These are phyloP conservation scores for Carposina sasakii DNA, from an alignment of 1,140 invertebrate genomes.

Conservation along the genomic window DNA sequence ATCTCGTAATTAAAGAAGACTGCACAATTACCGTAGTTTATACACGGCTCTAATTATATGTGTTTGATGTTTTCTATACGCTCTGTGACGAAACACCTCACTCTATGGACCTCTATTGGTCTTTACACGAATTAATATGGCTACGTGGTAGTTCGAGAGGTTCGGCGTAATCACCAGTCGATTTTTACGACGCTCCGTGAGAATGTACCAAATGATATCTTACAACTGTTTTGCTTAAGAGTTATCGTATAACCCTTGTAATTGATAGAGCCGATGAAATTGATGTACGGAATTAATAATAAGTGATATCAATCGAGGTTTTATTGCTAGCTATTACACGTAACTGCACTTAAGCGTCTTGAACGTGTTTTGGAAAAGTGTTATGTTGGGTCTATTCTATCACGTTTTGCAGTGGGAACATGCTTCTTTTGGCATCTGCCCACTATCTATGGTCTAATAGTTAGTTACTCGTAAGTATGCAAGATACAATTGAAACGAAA, in stretches of 20 bases:
- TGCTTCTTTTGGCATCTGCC: too few species aligned
- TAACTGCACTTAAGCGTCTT: too few species aligned
- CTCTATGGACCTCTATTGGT: slow-evolving; percentile 50
- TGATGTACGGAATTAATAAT: slow-evolving; percentile 16
- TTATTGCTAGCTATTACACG: too few species aligned
- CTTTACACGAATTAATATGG: slow-evolving; percentile 71
- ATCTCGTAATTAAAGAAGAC: slow-evolving; percentile 66
- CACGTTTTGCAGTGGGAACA: too few species aligned
- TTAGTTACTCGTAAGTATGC: too few species aligned
- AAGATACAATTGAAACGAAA: too few species aligned
- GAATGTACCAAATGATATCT: slow-evolving; percentile 62
- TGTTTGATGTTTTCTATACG: slow-evolving; percentile 70
- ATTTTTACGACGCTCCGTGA: slow-evolving; percentile 67
- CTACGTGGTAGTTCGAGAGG: slow-evolving; percentile 66
- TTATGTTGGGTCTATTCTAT: too few species aligned
- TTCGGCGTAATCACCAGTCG: slow-evolving; percentile 52
- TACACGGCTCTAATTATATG: slow-evolving; percentile 67
- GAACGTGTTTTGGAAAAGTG: too few species aligned
- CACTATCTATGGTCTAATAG: too few species aligned
- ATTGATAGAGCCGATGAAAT: slow-evolving; percentile 26
- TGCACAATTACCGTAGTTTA: slow-evolving; percentile 66
- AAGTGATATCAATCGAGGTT: too few species aligned
- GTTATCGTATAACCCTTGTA: slow-evolving; percentile 31
- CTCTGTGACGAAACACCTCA: slow-evolving; percentile 64
- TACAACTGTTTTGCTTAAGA: slow-evolving; percentile 43